phyloP scores from a whole-genome alignment of 2,113 vertebrate species.

The Myotis davidii region DNA sequence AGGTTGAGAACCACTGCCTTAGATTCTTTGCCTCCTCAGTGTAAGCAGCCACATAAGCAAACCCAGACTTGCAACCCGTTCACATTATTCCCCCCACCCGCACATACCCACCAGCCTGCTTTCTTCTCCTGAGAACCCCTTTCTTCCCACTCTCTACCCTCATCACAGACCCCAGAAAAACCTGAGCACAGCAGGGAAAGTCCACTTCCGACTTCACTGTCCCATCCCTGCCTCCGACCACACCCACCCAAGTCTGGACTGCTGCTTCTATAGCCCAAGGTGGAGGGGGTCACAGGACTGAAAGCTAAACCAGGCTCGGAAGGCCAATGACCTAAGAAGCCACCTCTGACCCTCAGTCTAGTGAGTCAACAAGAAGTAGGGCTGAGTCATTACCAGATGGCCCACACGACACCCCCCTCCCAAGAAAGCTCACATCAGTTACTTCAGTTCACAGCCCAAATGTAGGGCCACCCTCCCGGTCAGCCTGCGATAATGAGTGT shows the following conservation, averaged over 20 bases:
- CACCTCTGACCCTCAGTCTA: slow-evolving; percentile 26
- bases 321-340: slow-evolving; percentile 37
- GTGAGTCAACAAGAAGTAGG: slow-evolving; percentile 48
- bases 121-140: background rate
- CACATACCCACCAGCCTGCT: background rate
- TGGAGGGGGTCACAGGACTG: background rate
- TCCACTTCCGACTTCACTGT: background rate
- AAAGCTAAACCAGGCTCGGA: background rate
- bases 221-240: background rate
- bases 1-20: background rate
- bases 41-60: background rate
- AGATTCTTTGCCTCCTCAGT: background rate
- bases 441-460: background rate
- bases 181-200: background rate
- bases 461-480: background rate
- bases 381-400: slow-evolving; percentile 54
- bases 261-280: background rate
- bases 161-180: background rate
- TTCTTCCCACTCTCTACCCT: background rate
- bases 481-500: background rate
- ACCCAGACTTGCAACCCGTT: background rate
- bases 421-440: background rate
- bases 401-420: background rate
- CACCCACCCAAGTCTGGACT: background rate
- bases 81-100: background rate